phyloP scores from a whole-genome alignment of 2,113 vertebrate species.

The Dermatemys mawii region DNA sequence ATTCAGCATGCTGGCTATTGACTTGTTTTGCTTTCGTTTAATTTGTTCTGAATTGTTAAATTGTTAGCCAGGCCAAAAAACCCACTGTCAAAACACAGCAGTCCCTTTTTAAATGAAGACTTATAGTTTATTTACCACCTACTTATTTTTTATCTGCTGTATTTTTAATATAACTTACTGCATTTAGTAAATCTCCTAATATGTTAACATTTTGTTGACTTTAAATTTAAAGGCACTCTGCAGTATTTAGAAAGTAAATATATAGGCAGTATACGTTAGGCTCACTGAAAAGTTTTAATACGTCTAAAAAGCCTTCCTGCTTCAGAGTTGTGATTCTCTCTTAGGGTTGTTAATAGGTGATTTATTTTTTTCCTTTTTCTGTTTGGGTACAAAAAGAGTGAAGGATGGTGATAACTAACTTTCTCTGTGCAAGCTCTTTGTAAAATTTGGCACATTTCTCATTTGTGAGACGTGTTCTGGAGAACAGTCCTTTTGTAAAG shows the following conservation, averaged over 20 bases:
- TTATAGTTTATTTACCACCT: neutral
- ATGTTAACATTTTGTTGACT: neutral
- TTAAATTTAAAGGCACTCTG: neutral
- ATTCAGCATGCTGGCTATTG: neutral
- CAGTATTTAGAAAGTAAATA: neutral
- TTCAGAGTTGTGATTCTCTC: neutral
- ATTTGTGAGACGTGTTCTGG: neutral
- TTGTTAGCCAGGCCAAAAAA: neutral
- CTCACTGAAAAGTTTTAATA: accelerated
- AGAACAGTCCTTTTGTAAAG: constrained; percentile 1
- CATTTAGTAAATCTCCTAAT: neutral
- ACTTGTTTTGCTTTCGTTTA: neutral
- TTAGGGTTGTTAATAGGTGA: constrained; percentile 7
- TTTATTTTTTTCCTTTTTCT: neutral
- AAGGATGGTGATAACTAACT: neutral
- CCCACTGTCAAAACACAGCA: neutral
- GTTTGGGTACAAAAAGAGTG: neutral
- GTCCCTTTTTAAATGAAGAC: neutral
- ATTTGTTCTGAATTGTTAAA: neutral
- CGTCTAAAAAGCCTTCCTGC: neutral
- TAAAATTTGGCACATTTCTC: neutral
- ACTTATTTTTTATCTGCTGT: neutral
- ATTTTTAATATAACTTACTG: neutral
- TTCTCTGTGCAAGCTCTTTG: neutral
- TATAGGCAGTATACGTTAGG: neutral